Percentiles rank a stretch among this genome's conserved stretches.
Evolutionary conservation across 2,888 invertebrate species (phyloP).

Genomic region (Hirtodrosophila trivittata): DNA sequence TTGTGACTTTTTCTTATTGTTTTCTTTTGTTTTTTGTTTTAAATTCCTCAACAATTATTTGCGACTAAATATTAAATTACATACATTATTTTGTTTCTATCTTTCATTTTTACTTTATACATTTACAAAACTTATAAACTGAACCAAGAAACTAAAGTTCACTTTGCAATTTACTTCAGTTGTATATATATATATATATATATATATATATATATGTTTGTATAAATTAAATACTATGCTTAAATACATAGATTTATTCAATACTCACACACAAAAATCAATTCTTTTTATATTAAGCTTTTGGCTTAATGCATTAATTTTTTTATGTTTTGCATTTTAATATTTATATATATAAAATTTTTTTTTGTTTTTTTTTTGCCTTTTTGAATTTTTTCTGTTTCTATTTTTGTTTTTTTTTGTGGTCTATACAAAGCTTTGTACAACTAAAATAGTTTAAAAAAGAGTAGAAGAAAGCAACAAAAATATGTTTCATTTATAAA

Average conservation of each 20-base stretch:
- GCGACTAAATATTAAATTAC: slow-evolving; percentile 75
- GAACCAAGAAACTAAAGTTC: slow-evolving; percentile 31
- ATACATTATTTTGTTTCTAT: slow-evolving; percentile 38
- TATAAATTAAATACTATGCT: slow-evolving; percentile 69
- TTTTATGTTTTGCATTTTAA: slow-evolving; percentile 40
- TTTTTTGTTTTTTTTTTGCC: slow-evolving; percentile 34
- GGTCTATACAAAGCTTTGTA: slow-evolving; percentile 75
- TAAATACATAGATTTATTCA: slow-evolving; percentile 76
- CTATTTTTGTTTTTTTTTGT: slow-evolving; percentile 44
- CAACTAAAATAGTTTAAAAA: slow-evolving; percentile 79
- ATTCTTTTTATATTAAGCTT: slow-evolving; percentile 50
- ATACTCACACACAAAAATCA: slow-evolving; percentile 61
- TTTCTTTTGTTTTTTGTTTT: slow-evolving; percentile 47
- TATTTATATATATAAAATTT: slow-evolving; percentile 23
- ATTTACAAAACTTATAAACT: slow-evolving; percentile 60
- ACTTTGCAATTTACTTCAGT: slow-evolving; percentile 29
- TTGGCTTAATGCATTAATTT: slow-evolving; percentile 62
- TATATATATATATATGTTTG: slow-evolving; percentile 19
- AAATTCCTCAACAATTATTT: slow-evolving; percentile 68
- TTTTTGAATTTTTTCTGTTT: slow-evolving; percentile 24
- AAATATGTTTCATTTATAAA: slow-evolving; percentile 51
- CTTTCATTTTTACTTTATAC: slow-evolving; percentile 47
- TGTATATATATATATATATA: slow-evolving; percentile 39
- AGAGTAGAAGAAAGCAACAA: slow-evolving; percentile 70
- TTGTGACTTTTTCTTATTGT: slow-evolving; percentile 41